Evolutionary conservation across 2,888 invertebrate genomes (phyloP).

Genomic region (Mesoligia furuncula): DNA sequence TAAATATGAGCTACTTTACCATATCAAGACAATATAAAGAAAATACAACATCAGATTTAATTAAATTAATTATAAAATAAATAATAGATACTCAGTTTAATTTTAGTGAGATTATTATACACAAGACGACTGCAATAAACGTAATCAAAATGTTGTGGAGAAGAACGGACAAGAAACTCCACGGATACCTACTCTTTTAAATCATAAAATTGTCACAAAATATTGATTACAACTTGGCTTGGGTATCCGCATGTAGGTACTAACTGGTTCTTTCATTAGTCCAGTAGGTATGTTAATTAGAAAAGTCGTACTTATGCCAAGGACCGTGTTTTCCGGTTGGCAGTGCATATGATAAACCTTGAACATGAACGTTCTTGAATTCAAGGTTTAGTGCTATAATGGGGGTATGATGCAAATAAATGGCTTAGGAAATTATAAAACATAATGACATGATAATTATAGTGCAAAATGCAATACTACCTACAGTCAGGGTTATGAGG

Average conservation of each 20-base stretch:
- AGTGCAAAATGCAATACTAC: neutral
- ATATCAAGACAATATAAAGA: too few species aligned
- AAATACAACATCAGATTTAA: too few species aligned
- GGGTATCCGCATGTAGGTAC: neutral
- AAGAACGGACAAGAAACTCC: too few species aligned
- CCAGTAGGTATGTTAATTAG: slow-evolving; percentile 16
- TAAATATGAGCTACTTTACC: too few species aligned
- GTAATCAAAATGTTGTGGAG: too few species aligned
- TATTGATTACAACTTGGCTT: too few species aligned
- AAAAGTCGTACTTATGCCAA: neutral
- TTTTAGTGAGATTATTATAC: too few species aligned
- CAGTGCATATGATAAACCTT: slow-evolving; percentile 26
- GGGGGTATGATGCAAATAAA: slow-evolving; percentile 7
- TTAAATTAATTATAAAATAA: too few species aligned
- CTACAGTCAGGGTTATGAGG: neutral
- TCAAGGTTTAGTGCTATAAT: slow-evolving; percentile 17
- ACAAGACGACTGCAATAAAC: too few species aligned
- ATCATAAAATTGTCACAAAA: too few species aligned
- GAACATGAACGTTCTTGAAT: slow-evolving; percentile 10
- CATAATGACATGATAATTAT: neutral
- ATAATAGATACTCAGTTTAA: too few species aligned
- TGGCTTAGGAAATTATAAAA: neutral
- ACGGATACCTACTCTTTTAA: too few species aligned
- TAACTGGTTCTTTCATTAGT: neutral
- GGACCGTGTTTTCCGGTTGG: slow-evolving; percentile 12